Percentiles rank a stretch among this genome's conserved stretches.
These are phyloP conservation scores for Anarsia innoxiella DNA, from an alignment of 2,888 invertebrate species.

Conservation along the genomic window DNA sequence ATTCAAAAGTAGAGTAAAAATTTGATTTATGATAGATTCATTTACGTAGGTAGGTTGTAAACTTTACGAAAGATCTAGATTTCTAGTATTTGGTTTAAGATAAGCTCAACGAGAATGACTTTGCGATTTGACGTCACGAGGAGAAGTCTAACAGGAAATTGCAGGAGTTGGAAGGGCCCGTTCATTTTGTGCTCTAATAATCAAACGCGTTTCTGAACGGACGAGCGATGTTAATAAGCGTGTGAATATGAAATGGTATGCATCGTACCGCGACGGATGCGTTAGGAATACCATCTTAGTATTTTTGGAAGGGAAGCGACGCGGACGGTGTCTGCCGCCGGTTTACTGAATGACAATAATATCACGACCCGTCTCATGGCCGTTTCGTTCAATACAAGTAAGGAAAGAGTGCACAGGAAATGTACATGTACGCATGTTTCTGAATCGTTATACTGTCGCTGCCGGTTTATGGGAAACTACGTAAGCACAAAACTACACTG, in stretches of 20 bases:
- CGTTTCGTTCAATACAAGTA: too few relatives aligned
- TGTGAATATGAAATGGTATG: constrained; percentile 39
- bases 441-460: too few relatives aligned
- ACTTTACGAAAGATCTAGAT: too few relatives aligned
- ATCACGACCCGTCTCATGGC: constrained; percentile 50
- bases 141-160: constrained; percentile 14
- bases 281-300: constrained; percentile 49
- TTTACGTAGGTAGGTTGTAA: too few relatives aligned
- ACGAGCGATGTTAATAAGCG: constrained; percentile 35
- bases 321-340: constrained; percentile 45
- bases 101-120: constrained; percentile 2
- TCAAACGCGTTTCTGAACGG: constrained; percentile 22
- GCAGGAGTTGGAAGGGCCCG: constrained; percentile 28
- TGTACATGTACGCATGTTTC: too few relatives aligned
- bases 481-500: too few relatives aligned
- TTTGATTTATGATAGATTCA: too few relatives aligned
- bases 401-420: too few relatives aligned
- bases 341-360: constrained; percentile 52
- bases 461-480: too few relatives aligned
- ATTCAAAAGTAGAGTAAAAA: too few relatives aligned
- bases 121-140: constrained; percentile 4
- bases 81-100: background rate
- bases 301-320: constrained; percentile 58
- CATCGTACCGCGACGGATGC: constrained; percentile 45
- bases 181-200: constrained; percentile 33